A percentile compares a stretch with the other conserved stretches of the same genome.
These are phyloP conservation scores for Cheilosia grossa DNA, from an alignment of 2,888 invertebrate genomes.

Conservation along the genomic window DNA sequence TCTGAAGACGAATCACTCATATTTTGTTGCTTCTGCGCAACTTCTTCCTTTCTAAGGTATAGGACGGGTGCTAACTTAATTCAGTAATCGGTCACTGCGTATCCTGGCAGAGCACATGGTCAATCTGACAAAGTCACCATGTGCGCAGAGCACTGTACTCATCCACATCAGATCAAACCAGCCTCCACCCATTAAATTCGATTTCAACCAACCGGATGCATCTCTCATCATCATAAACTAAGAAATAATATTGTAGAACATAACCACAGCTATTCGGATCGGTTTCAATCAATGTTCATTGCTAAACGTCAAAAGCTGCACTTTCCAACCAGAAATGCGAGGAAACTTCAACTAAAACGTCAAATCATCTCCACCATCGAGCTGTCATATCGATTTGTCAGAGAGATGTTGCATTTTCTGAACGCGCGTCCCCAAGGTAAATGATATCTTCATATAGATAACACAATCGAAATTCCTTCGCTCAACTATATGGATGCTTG, in stretches of 20 bases:
- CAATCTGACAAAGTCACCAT: too few relatives aligned
- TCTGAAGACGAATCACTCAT: too few relatives aligned
- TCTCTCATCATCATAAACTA: background rate
- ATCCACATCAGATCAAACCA: too few relatives aligned
- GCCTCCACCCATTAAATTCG: too few relatives aligned
- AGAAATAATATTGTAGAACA: background rate
- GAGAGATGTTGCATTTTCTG: constrained; percentile 39
- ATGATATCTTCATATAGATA: constrained; percentile 48
- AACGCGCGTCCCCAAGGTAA: constrained; percentile 10
- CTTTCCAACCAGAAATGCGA: background rate
- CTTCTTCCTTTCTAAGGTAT: too few relatives aligned
- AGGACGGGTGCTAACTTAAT: too few relatives aligned
- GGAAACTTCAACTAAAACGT: constrained; percentile 16
- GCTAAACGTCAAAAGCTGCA: constrained; percentile 28
- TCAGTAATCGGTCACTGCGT: too few relatives aligned
- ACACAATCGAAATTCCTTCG: constrained; percentile 32
- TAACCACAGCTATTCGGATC: constrained; percentile 23
- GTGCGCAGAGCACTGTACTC: too few relatives aligned
- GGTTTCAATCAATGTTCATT: constrained; percentile 37
- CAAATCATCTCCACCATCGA: constrained; percentile 42
- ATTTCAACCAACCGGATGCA: too few relatives aligned
- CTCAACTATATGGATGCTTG: background rate
- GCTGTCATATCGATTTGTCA: constrained; percentile 62
- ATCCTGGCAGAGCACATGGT: too few relatives aligned
- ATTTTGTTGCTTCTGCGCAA: too few relatives aligned